Percentiles rank a stretch among this genome's conserved stretches.
These are phyloP conservation scores for Megaustenia siamemsis DNA, from an alignment of 2,888 invertebrate species.

Conservation along the genomic window DNA sequence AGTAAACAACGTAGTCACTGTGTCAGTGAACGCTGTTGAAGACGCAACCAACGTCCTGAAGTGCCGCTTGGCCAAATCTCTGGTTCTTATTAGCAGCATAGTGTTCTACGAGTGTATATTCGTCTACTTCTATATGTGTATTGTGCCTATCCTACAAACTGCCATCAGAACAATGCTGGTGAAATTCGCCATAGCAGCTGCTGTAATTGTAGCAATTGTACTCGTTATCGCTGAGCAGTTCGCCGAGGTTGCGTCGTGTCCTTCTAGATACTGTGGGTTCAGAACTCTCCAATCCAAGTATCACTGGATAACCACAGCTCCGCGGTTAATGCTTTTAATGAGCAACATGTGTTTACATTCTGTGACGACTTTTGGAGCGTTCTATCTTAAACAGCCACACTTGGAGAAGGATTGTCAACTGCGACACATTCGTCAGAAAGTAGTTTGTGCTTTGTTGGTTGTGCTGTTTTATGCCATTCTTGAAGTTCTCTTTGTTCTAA, in stretches of 20 bases:
- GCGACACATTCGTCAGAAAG: conserved; percentile 12
- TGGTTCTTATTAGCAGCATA: conserved; percentile 26
- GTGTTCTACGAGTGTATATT: conserved; percentile 38
- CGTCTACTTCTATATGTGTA: conserved; percentile 36
- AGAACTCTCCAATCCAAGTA: conserved; percentile 21
- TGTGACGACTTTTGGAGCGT: conserved; percentile 31
- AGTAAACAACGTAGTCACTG: conserved; percentile 4
- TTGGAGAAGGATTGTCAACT: conserved; percentile 15
- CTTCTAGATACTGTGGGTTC: conserved; percentile 36
- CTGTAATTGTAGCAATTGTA: not conserved
- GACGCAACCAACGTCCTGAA: conserved; percentile 19
- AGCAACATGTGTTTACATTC: conserved; percentile 23
- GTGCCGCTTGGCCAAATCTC: conserved; percentile 38
- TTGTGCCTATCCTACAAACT: conserved; percentile 21
- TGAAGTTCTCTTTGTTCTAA: conserved; percentile 31
- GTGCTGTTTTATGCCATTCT: conserved; percentile 4
- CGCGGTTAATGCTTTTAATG: conserved; percentile 19
- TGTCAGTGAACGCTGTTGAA: conserved; percentile 13
- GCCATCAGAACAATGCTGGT: not conserved
- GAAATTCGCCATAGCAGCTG: not conserved
- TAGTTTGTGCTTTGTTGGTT: not conserved
- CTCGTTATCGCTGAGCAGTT: conserved; percentile 3
- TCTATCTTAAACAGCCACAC: conserved; percentile 39
- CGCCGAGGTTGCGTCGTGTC: not conserved
- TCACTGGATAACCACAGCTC: conserved; percentile 49